Percentiles rank a stretch among this genome's conserved stretches.
These are phyloP conservation scores for Cottoperca gobio DNA, from an alignment of 2,797 vertebrate species.

Conservation along the genomic window DNA sequence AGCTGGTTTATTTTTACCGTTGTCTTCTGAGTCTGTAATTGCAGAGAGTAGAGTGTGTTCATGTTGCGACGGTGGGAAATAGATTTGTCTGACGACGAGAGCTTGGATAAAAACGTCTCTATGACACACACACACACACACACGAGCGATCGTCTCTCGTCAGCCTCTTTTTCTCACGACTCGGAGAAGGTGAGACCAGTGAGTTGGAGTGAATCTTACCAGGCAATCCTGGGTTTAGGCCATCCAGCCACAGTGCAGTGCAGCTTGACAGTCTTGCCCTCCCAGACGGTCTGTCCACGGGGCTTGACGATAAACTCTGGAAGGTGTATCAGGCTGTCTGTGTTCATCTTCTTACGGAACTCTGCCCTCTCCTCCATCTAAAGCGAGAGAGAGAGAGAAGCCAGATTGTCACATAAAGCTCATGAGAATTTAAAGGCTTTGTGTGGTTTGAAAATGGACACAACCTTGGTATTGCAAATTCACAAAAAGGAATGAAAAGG, in stretches of 20 bases:
- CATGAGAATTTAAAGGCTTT: not conserved
- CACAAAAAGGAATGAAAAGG: not conserved
- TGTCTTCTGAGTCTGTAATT: constrained; percentile 22
- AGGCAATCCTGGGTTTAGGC: constrained; percentile 94
- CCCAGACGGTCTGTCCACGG: constrained; percentile 95
- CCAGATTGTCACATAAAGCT: not conserved
- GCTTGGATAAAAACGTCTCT: constrained; percentile 26
- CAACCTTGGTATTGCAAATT: not conserved
- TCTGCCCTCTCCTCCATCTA: constrained; percentile 92
- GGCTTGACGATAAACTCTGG: constrained; percentile 94
- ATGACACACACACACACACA: constrained; percentile 11
- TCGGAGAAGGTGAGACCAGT: not conserved
- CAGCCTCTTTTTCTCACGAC: constrained; percentile 22
- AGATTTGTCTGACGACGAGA: constrained; percentile 4
- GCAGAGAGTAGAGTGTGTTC: constrained; percentile 11
- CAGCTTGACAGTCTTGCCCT: constrained; percentile 91
- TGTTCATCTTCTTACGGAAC: constrained; percentile 93
- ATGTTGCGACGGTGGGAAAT: constrained; percentile 23
- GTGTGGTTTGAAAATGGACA: not conserved
- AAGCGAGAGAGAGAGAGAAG: constrained; percentile 31
- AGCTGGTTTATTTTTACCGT: constrained; percentile 29
- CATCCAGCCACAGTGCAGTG: constrained; percentile 95
- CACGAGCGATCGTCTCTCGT: constrained; percentile 4
- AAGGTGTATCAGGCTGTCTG: constrained; percentile 91
- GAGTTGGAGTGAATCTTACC: constrained; percentile 81